phyloP scores from a whole-genome alignment of 2,797 vertebrate species.

The Lutjanus campechanus region DNA sequence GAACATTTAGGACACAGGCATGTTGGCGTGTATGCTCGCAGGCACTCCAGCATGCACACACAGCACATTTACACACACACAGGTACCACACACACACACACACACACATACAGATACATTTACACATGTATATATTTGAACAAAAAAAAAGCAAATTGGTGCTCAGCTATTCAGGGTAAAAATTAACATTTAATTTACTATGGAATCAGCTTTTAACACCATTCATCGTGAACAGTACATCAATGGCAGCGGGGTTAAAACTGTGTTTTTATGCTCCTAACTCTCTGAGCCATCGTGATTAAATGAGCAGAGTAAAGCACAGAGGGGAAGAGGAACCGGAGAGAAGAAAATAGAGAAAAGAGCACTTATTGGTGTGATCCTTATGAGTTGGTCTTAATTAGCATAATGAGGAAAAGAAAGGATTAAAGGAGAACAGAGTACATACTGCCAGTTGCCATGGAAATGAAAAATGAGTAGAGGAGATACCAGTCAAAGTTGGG shows the following conservation, averaged over 20 bases:
- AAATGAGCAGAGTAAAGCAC: conserved; percentile 60
- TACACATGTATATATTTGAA: conserved; percentile 19
- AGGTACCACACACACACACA: conserved; percentile 6
- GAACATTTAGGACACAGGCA: conserved; percentile 22
- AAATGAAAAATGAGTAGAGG: conserved; percentile 64
- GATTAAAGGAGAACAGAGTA: conserved; percentile 56
- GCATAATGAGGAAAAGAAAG: conserved; percentile 71
- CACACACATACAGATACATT: conserved; percentile 7
- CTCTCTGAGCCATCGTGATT: conserved; percentile 54
- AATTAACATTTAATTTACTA: conserved; percentile 74
- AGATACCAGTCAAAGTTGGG: conserved; percentile 46
- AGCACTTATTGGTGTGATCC: conserved; percentile 72
- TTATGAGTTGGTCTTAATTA: conserved; percentile 72
- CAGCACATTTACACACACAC: conserved; percentile 18
- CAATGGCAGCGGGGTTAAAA: conserved; percentile 63
- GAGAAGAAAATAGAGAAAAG: conserved; percentile 64
- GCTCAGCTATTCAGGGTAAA: conserved; percentile 38
- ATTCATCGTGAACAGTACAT: conserved; percentile 57
- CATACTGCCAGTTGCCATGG: conserved; percentile 67
- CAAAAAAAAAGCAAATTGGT: conserved; percentile 37
- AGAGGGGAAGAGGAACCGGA: conserved; percentile 52
- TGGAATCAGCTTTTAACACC: conserved; percentile 73
- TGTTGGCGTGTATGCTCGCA: background rate
- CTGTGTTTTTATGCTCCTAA: conserved; percentile 63
- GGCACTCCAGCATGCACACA: conserved; percentile 9